Evolutionary conservation across 2,113 vertebrate genomes (phyloP).

Genomic region (Mungos mungo): DNA sequence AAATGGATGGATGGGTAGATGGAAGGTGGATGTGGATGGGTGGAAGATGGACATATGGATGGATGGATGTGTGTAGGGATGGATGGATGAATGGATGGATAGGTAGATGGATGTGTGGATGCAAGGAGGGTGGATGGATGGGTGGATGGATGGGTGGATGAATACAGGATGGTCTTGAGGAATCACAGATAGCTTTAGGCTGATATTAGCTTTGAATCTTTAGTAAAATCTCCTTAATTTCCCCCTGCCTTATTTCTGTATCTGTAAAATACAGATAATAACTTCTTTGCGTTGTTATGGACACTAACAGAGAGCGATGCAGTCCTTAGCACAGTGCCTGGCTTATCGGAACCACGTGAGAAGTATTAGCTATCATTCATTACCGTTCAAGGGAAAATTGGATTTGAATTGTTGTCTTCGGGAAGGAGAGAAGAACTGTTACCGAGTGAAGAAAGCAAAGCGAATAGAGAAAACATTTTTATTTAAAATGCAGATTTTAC

Average conservation of each 20-base stretch:
- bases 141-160: not conserved
- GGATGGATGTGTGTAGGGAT: not conserved
- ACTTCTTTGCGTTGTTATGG: not conserved
- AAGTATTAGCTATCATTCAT: not conserved
- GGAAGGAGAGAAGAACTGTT: not conserved
- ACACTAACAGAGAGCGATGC: not conserved
- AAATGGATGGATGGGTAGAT: not conserved
- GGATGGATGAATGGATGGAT: not conserved
- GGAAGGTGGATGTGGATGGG: not conserved
- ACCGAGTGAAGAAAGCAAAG: not conserved
- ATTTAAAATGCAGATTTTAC: not conserved
- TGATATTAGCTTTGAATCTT: not conserved
- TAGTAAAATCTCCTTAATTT: not conserved
- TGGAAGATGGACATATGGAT: not conserved
- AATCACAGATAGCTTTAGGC: not conserved
- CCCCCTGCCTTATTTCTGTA: not conserved
- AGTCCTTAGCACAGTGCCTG: not conserved
- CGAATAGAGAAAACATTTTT: not conserved
- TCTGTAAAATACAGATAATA: not conserved
- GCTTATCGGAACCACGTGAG: not conserved
- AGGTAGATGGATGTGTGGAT: too few species aligned
- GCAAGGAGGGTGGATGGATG: not conserved
- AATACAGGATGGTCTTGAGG: not conserved
- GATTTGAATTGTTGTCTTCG: not conserved
- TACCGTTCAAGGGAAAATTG: not conserved